phyloP scores from a whole-genome alignment of 2,888 invertebrate genomes.

The Leptothorax acervorum region DNA sequence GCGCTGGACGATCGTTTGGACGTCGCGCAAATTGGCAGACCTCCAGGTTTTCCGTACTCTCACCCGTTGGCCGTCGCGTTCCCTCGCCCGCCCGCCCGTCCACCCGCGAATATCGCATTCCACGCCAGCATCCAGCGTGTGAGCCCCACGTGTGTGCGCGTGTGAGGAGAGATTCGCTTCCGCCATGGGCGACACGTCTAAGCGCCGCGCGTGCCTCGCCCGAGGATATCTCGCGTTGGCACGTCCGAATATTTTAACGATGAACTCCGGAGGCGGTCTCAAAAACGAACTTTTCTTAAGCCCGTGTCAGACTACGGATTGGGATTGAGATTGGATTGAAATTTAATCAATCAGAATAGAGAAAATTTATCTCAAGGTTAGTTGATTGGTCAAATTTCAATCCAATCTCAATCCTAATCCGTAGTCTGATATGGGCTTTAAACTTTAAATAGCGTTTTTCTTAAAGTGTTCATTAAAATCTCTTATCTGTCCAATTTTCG shows the following conservation, averaged over 20 bases:
- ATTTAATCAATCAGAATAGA: no score
- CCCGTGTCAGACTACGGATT: no score
- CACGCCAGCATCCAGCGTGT: slow-evolving; percentile 56
- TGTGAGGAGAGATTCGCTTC: slow-evolving; percentile 20
- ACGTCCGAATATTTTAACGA: background rate
- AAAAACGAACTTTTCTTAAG: background rate
- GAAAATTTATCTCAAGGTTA: no score
- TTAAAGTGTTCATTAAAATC: background rate
- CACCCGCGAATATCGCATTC: slow-evolving; percentile 69
- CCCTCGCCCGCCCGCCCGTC: slow-evolving; percentile 2
- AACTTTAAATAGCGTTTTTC: background rate
- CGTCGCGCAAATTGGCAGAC: slow-evolving; percentile 75
- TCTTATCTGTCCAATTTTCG: background rate
- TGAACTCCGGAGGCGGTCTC: background rate
- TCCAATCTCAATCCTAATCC: no score
- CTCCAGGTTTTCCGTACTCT: slow-evolving; percentile 73
- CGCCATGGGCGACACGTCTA: slow-evolving; percentile 16
- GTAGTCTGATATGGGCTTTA: no score
- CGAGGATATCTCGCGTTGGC: background rate
- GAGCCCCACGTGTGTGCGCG: background rate
- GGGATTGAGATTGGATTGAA: no score
- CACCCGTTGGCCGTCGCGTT: slow-evolving; percentile 53
- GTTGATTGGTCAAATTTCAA: no score
- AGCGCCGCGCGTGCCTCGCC: slow-evolving; percentile 24
- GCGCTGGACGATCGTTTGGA: slow-evolving; percentile 66